Base-by-base conservation (phyloP, 2,797 vertebrate species). In the Schizothorax lantsangensis region DNA sequence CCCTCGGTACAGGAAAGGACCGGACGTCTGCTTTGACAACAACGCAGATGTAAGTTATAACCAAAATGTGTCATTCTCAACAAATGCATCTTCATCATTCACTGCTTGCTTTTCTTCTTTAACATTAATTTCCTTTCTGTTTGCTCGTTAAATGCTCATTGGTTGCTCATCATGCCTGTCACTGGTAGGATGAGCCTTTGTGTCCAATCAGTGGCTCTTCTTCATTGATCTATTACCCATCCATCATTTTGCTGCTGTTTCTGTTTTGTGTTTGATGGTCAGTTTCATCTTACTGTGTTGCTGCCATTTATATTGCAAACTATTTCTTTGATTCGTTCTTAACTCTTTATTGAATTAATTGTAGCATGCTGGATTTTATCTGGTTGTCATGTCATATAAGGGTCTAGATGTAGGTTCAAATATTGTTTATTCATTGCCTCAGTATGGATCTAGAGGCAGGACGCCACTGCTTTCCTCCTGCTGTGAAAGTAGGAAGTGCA, bases 1-100 rank as follows among this genome's bases (percentile, higher is more conserved):
- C 19, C 98, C 98, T n/a, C 95, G 98, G 91, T 97, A 99, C 91
- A 96, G 98, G 89, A 99, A 99, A 91, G 98, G 98, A 66, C 98
- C 98, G 0, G 97, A 98, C 3, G 96, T 96, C 91, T 99, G 98
- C 93, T 99, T 99, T 88, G 98, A 99, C 94, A 96, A 98, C 92
- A 97, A 98, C 80, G 92, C 94, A 88, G 91, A 95, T 86, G 98
- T 99, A 97, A 99, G 97, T 91, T 81, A 14, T 6, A 40, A 30
- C 40, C 38, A 45, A 59, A 38, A 59, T 74, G 26, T 21, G 33
- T 26, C 33, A 52, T 26, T 11, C 17, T 30, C 40, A 75, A 26
- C 23, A 64, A 52, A 54, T 40, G 12, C 30, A 5, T 26, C 26
- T 64, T 75, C 6, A 8, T 86, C 36, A 72, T 64, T 81, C 43